Conservation (phyloP, 2,888 invertebrate species). For the Brachynemurus nebulosus region DNA sequence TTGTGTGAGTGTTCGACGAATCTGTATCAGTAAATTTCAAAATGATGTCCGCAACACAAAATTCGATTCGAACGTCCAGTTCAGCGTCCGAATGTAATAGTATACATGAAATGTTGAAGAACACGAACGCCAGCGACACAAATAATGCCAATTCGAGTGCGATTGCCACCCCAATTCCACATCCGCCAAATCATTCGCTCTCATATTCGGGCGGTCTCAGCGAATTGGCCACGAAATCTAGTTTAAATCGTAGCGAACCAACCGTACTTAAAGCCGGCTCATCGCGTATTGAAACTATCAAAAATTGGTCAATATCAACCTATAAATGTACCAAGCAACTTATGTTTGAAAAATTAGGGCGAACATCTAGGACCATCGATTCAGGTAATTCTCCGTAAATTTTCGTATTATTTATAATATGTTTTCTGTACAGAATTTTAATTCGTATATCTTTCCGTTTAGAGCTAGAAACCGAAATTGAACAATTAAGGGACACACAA, state of each 20-base stretch:
- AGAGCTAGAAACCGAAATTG: constrained; percentile 91
- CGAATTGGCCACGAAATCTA: constrained; percentile 32
- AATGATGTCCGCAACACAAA: neutral
- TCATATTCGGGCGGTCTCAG: constrained; percentile 57
- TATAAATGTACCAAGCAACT: constrained; percentile 97
- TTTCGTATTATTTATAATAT: too few relatives aligned
- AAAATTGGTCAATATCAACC: constrained; percentile 95
- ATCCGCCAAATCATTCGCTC: constrained; percentile 49
- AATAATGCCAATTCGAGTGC: constrained; percentile 30
- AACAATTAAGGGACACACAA: constrained; percentile 84
- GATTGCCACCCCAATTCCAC: constrained; percentile 48
- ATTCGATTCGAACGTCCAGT: constrained; percentile 3
- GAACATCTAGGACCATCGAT: constrained; percentile 79
- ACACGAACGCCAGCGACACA: constrained; percentile 56
- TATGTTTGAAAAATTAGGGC: constrained; percentile 91
- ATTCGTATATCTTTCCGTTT: constrained; percentile 22
- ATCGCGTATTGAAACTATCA: constrained; percentile 81
- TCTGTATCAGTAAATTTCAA: too few relatives aligned
- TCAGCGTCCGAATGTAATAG: constrained; percentile 40
- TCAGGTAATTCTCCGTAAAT: constrained; percentile 48
- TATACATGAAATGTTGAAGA: constrained; percentile 78
- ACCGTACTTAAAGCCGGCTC: constrained; percentile 51
- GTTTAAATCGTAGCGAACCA: constrained; percentile 38
- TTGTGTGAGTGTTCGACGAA: too few relatives aligned
- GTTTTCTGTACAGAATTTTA: constrained; percentile 3